A percentile compares a stretch with the other conserved stretches of the same genome.
phyloP scores from a whole-genome alignment of 2,888 invertebrate species.

The Zeuzera pyrina region DNA sequence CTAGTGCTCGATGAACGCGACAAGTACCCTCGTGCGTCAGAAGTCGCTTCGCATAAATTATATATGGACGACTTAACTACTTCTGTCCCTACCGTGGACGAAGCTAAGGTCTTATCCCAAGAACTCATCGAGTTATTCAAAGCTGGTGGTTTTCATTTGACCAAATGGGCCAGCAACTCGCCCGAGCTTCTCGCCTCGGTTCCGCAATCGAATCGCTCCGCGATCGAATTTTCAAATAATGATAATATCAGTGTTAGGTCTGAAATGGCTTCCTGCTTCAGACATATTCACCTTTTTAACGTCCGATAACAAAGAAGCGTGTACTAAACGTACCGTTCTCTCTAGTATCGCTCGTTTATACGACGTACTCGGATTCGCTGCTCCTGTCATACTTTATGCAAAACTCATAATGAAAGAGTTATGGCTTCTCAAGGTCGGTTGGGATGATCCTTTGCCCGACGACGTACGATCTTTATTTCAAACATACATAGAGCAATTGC shows the following conservation, averaged over 20 bases:
- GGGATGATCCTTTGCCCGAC: too few species aligned
- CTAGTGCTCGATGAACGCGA: neutral
- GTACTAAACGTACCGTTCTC: too few species aligned
- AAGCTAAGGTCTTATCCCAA: constrained; percentile 1
- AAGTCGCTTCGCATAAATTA: neutral
- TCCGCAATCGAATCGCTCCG: constrained; percentile 5
- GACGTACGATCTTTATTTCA: too few species aligned
- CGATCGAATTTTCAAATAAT: too few species aligned
- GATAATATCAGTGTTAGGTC: too few species aligned
- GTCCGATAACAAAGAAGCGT: too few species aligned
- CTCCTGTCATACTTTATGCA: too few species aligned
- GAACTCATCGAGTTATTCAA: constrained; percentile 7
- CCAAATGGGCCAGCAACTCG: constrained; percentile 6
- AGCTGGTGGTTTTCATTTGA: constrained; percentile 5
- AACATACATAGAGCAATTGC: too few species aligned
- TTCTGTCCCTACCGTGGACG: neutral
- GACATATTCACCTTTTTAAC: too few species aligned
- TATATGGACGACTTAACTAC: constrained; percentile 6
- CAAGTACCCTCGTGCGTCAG: constrained; percentile 1
- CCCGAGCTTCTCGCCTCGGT: constrained; percentile 1
- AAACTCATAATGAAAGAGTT: too few species aligned
- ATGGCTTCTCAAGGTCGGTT: too few species aligned
- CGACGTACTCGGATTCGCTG: constrained; percentile 7
- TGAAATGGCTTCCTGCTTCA: too few species aligned
- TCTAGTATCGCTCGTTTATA: constrained; percentile 7